phyloP scores from a whole-genome alignment of 1,140 invertebrate species.

The Musca vetustissima region DNA sequence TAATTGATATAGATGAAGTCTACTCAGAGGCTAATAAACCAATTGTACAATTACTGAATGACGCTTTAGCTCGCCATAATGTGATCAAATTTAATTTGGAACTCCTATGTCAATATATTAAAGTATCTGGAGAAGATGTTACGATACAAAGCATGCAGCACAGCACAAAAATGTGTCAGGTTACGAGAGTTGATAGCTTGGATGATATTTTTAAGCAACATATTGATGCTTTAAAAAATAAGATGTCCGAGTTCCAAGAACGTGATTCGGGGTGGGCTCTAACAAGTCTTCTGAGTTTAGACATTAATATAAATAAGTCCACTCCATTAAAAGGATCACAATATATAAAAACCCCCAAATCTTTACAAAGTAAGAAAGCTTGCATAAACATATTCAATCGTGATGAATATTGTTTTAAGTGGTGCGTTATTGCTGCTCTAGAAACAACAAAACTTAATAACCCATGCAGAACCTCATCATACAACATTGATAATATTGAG shows the following conservation, averaged over 20 bases:
- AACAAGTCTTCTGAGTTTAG: slow-evolving; percentile 26
- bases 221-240: slow-evolving; percentile 1
- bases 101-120: neutral
- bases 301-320: neutral
- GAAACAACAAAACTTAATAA: neutral
- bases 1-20: too few species aligned
- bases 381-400: neutral
- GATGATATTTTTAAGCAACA: neutral
- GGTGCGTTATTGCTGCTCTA: neutral
- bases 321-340: neutral
- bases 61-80: too few species aligned
- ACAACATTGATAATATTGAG: too few species aligned
- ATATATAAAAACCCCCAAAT: neutral
- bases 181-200: neutral
- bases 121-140: neutral
- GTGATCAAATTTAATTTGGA: neutral
- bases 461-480: neutral
- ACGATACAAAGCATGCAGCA: neutral
- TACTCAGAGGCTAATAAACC: too few species aligned
- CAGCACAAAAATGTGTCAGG: neutral
- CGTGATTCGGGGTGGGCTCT: slow-evolving; percentile 43
- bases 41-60: too few species aligned
- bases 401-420: slow-evolving; percentile 1
- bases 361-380: neutral
- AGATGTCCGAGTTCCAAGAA: slow-evolving; percentile 40